Evolutionary conservation across 1,140 invertebrate genomes (phyloP), one percentile per base, ranked within the genome.

Genomic region (Drosophila sulfurigaster): DNA sequence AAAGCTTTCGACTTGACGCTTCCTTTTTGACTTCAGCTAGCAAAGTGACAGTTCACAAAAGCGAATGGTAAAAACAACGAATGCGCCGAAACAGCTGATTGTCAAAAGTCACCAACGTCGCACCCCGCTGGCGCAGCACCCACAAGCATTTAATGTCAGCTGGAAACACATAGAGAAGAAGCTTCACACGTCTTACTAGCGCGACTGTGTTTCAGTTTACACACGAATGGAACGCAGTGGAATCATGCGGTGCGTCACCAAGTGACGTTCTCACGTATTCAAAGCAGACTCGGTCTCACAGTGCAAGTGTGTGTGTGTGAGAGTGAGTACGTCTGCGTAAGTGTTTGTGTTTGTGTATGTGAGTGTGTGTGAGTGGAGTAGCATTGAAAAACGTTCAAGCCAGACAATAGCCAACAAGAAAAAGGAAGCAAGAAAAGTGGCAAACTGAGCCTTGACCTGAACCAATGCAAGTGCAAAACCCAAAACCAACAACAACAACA

Each of bases 241-340:
- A 82, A 70, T 48, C 57, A 77, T 72, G 81, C 81, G 78, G 81
- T 85, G 81, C 81, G 81, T 85, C 81, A 85, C 81, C 81, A 62
- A 85, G 74, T 80, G 81, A 85, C 81, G 81, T 85, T 49, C 62
- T 51, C 79, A 73, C 56, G 70, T 69, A 75, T 52, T 45, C 78
- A 83, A 83, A 83, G 66, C 74, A 80, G 68, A 74, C 77, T 71
- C 77, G 67, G 71, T 46, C 16, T 57, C 51, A 41, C 5, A 15
- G 35, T 57, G 58, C 30, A 41, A 51, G 48, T 43, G 51, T 52
- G 15, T 8, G 32, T 8, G 8, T 28, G 63, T 54, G 46, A 38
- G 43, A 20, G 43, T 35, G 32, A 52, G 49, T 41, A 35, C 38
- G 60, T 38, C 49, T 59, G 64, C 20, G 32, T 16, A 7, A 46